phyloP scores from a whole-genome alignment of 2,797 vertebrate species.

The Sphenodon punctatus region DNA sequence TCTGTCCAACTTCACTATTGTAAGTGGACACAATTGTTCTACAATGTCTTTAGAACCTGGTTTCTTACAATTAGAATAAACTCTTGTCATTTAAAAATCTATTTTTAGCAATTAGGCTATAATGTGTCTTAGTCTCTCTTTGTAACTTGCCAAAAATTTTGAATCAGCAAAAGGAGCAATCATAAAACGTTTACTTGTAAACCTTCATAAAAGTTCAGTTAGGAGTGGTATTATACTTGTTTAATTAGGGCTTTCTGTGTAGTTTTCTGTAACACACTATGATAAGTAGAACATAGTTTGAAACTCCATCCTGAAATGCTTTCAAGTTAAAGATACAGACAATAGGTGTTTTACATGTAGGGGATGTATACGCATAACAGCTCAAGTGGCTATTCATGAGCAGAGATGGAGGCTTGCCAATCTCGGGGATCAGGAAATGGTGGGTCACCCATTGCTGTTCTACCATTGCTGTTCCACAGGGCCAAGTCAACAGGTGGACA shows the following conservation, averaged over 20 bases:
- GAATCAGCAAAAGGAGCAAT: neutral
- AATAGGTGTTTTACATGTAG: no score
- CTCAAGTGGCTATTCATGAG: no score
- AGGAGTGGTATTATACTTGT: no score
- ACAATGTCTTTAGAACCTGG: no score
- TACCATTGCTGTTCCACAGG: no score
- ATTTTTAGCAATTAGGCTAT: neutral
- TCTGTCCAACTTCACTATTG: accelerated
- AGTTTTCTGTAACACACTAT: accelerated
- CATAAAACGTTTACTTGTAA: accelerated
- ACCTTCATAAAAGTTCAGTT: neutral
- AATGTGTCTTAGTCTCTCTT: neutral
- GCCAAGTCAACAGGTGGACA: no score
- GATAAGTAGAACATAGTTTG: neutral
- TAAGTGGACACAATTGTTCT: neutral
- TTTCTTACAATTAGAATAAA: no score
- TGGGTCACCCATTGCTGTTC: no score
- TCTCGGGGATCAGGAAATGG: no score
- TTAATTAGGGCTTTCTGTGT: neutral
- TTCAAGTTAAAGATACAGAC: no score
- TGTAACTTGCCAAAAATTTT: neutral
- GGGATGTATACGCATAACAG: no score
- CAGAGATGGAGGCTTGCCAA: no score
- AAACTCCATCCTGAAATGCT: neutral
- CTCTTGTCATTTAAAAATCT: neutral